Evolutionary conservation across 2,113 vertebrate genomes (phyloP), one percentile per base, ranked within the genome.

Genomic region (Vulpes lagopus): DNA sequence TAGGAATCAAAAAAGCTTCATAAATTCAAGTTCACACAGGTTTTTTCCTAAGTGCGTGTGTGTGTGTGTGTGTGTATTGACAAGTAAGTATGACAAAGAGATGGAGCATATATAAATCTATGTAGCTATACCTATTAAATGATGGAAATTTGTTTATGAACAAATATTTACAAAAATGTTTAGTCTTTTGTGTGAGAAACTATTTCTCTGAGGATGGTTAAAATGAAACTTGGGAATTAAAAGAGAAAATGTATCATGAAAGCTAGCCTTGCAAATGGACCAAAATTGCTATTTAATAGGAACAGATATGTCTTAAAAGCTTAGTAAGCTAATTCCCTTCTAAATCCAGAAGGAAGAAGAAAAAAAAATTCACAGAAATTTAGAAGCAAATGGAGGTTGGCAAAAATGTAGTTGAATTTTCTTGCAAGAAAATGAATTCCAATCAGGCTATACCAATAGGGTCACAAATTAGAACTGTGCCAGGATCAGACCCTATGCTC

Each of bases 1-100:
- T 0, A 32, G 59, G 74, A 25, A 55, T 27, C 65, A 14, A 60
- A 73, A 78, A 94, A 97, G 62, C 17, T 96, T 97, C 87, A 71
- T 84, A 96, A 91, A 83, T 93, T 89, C 94, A 95, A 19, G 11
- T 64, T 96, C 27, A 57, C 2, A 7, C 14, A n/a, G 35, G 17
- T 32, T 90, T 51, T 51, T 85, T 64, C 49, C 7, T 80, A 62
- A 10, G n/a, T 49, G 22, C 49, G 0, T 59, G 0, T 32, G 1
- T 79, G 8, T 35, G 0, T 35, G 1, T 59, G 14, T 51, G 2
- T 35, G 1, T 83, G 7, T 49, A 8, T 27, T 10, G 3, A 67
- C 38, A 43, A 8, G 82, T 20, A 89, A 16, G 6, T 65, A 76
- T 30, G 35, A 80, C 22, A 71, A 22, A 30, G 69, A 88, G 4